These are phyloP conservation scores for Cepaea hortensis DNA, from an alignment of 2,888 invertebrate species.

Conservation along the genomic window DNA sequence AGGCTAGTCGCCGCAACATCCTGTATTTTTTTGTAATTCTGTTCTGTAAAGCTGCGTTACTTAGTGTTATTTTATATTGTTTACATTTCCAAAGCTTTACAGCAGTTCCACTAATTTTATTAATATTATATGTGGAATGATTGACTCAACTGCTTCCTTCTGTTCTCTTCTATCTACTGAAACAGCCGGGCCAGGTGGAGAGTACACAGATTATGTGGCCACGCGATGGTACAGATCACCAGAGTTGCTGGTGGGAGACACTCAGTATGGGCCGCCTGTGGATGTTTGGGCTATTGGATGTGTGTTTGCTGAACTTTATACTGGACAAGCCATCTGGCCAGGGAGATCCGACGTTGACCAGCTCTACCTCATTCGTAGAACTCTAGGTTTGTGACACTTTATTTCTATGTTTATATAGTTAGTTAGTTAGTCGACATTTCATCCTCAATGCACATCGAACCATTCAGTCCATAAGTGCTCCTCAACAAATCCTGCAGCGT, in stretches of 20 bases:
- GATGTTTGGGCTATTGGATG: slow-evolving; percentile 98
- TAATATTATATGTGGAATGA: too few relatives aligned
- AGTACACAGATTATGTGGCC: slow-evolving; percentile 99
- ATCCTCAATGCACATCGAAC: too few relatives aligned
- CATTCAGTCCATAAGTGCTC: too few relatives aligned
- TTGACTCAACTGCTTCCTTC: neutral
- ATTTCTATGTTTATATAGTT: neutral
- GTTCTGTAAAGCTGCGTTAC: too few relatives aligned
- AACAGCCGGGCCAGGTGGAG: slow-evolving; percentile 89
- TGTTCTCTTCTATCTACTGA: neutral
- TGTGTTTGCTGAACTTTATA: slow-evolving; percentile 79
- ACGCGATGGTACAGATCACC: slow-evolving; percentile 99
- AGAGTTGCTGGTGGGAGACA: slow-evolving; percentile 96
- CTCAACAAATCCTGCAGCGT: too few relatives aligned
- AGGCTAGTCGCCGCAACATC: too few relatives aligned
- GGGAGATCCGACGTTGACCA: slow-evolving; percentile 99
- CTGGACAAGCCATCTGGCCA: slow-evolving; percentile 84
- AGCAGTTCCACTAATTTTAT: too few relatives aligned
- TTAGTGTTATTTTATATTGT: too few relatives aligned
- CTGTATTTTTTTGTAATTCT: too few relatives aligned
- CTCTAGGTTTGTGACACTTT: slow-evolving; percentile 81
- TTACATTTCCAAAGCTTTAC: too few relatives aligned
- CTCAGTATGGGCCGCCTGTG: slow-evolving; percentile 85
- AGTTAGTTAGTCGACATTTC: too few relatives aligned
- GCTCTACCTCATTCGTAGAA: slow-evolving; percentile 94